Conservation (phyloP, 1,140 invertebrate genomes). For the Macrostomum lignano region DNA sequence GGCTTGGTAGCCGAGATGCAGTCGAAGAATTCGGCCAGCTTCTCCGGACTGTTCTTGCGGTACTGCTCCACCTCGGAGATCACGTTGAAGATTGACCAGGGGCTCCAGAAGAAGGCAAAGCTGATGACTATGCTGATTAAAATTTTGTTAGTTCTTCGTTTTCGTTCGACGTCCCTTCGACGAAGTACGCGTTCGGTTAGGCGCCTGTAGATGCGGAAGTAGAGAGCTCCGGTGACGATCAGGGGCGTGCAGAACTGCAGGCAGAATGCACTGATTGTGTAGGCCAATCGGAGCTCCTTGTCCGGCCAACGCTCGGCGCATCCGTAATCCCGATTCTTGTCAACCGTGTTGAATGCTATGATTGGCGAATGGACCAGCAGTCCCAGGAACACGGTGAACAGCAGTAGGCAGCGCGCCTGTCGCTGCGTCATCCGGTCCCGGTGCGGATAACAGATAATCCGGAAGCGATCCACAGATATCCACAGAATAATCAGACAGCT, state of each 20-base stretch:
- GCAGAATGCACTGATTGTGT: conserved; percentile 14
- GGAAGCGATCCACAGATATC: conserved; percentile 40
- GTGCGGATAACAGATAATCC: conserved; percentile 36
- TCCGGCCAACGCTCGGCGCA: conserved; percentile 18
- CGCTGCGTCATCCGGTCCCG: conserved; percentile 12
- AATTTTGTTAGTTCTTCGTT: conserved; percentile 49
- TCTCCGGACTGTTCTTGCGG: too few relatives aligned
- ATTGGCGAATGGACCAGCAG: conserved; percentile 12
- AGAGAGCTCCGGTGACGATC: conserved; percentile 13
- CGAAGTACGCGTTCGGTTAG: conserved; percentile 12
- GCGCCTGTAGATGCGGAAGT: conserved; percentile 15
- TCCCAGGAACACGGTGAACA: conserved; percentile 11
- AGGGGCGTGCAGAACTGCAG: conserved; percentile 20
- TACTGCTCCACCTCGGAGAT: conserved; percentile 15
- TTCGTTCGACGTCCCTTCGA: conserved; percentile 28
- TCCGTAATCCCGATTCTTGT: conserved; percentile 10
- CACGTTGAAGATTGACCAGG: conserved; percentile 19
- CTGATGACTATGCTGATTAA: conserved; percentile 73
- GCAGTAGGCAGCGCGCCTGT: conserved; percentile 7
- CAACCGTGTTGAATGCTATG: conserved; percentile 12
- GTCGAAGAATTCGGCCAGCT: too few relatives aligned
- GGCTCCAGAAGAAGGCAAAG: conserved; percentile 49
- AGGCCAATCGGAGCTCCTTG: conserved; percentile 9
- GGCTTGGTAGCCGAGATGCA: too few relatives aligned
- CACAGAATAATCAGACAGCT: conserved; percentile 40